Base-by-base conservation (phyloP, 1,140 invertebrate species). In the Pachypsylla venusta region DNA sequence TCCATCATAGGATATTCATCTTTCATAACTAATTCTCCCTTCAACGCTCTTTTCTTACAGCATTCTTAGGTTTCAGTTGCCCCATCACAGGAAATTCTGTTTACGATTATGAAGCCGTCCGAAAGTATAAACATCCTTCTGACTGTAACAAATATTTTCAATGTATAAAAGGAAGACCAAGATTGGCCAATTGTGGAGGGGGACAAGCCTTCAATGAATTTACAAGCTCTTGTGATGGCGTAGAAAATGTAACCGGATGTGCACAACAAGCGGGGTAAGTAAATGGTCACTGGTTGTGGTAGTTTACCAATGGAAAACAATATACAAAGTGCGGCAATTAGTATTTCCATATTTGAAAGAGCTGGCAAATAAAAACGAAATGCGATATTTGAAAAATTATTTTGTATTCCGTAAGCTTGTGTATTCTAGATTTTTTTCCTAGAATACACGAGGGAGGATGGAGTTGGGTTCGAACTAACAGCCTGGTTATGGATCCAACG, bases 61-160 rank as follows among this genome's bases (percentile, higher is more conserved):
- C 78, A 13, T 85, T 74, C 65, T 69, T 85, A 10, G 81, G 81
- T 19, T 86, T 87, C 68, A 75, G 69, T 1, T 87, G 84, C 64
- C 83, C 84, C 0, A 57, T 60, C 0, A 54, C 57, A 54, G 62
- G 63, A 4, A 64, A 62, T 16, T 25, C 54, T 25, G 53, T 62
- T 13, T 58, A 69, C 68, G 30, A 68, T 67, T 1, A 69, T 70
- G 42, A 73, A 67, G 1, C 73, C 12, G 72, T 76, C 13, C 73
- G 74, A 58, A 79, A 75, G 57, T 81, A 76, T 67, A 69, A 78
- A n/a, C 79, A 79, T 58, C 75, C 77, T 0, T 65, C 59, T 1
- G 84, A 89, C 64, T 92, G 89, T 69, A 82, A 87, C 64, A 81
- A 79, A 64, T 92, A 87, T 67, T 93, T 83, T 68, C 74, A 91